Percentiles rank a stretch among this genome's conserved stretches.
phyloP scores from a whole-genome alignment of 37 sponge, comb jelly and placozoan species.

The Theonella swinhoei region DNA sequence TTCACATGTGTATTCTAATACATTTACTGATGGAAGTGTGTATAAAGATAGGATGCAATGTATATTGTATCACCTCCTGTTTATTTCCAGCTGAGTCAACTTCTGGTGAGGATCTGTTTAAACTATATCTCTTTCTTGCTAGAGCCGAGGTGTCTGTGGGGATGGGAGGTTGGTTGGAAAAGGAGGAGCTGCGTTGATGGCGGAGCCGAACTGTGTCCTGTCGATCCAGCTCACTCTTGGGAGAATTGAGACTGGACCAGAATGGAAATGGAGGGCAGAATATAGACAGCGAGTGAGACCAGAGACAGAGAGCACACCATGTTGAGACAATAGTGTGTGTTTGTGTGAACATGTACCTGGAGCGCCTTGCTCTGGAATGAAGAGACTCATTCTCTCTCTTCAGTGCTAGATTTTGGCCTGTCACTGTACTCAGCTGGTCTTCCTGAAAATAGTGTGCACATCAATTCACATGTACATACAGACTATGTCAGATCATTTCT shows the following conservation, averaged over 20 bases:
- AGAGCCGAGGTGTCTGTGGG: not conserved
- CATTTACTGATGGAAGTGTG: too few relatives aligned
- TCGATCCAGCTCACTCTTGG: not conserved
- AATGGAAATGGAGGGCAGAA: too few relatives aligned
- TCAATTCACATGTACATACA: not conserved
- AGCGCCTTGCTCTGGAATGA: slow-evolving; percentile 25
- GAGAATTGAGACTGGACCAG: not conserved
- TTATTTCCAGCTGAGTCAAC: not conserved
- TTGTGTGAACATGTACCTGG: too few relatives aligned
- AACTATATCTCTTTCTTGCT: not conserved
- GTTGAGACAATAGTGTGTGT: too few relatives aligned
- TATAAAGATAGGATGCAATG: too few relatives aligned
- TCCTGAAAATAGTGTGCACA: slow-evolving; percentile 19
- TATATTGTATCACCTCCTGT: too few relatives aligned
- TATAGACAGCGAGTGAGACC: too few relatives aligned
- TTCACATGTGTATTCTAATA: too few relatives aligned
- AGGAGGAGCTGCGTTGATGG: not conserved
- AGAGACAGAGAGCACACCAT: too few relatives aligned
- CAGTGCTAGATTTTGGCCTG: slow-evolving; percentile 63
- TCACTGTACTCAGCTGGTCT: slow-evolving; percentile 39
- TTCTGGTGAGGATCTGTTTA: not conserved
- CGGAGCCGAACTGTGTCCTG: not conserved
- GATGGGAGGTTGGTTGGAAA: not conserved
- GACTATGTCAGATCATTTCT: too few relatives aligned
- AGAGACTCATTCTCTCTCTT: slow-evolving; percentile 84